Evolutionary conservation across 2,797 vertebrate genomes (phyloP), one percentile per base, ranked within the genome.

Genomic region (Protonibea diacanthus): DNA sequence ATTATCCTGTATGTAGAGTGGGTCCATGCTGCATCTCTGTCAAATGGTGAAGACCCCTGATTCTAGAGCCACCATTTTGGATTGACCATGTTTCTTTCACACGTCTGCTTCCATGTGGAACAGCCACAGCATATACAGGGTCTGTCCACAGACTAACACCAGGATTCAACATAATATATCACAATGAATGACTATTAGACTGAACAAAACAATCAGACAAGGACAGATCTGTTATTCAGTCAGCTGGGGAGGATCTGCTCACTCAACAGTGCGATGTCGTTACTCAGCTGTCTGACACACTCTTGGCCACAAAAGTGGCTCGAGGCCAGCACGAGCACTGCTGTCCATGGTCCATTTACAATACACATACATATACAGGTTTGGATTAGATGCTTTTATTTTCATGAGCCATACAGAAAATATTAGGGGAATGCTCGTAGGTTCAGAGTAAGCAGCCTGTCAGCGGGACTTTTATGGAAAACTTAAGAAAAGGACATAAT

Each of bases 281-380:
- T 76, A 81, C 44, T 74, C 70, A 80, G 63, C 61, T 53, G 70
- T 68, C 80, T 80, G 77, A 21, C 77, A 76, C 65, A 71, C n/a
- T 53, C 48, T 53, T 55, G 75, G n/a, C 23, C 67, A 64, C 33
- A 38, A 38, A 38, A 38, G 61, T 58, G 80, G 49, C 58, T 80
- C 17, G 18, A 56, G 60, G 59, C 67, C 47, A 40, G 67, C 48
- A 7, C 17, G 3, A 7, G 40, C 48, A 63, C 10, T 49, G 65
- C 69, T 38, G 69, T 20, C 48, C 38, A 20, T 44, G n/a, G 12
- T 27, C 51, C 23, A 74, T 40, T 40, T 52, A 27, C 15, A 53
- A 14, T 7, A 12, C 9, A 55, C 59, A 23, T 44, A 38, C 17
- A 69, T 27, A 33, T 38, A 38, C 33, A 9, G 33, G 33, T 38